Evolutionary conservation across 2,888 invertebrate species (phyloP).

Genomic region (Agelastica alni): DNA sequence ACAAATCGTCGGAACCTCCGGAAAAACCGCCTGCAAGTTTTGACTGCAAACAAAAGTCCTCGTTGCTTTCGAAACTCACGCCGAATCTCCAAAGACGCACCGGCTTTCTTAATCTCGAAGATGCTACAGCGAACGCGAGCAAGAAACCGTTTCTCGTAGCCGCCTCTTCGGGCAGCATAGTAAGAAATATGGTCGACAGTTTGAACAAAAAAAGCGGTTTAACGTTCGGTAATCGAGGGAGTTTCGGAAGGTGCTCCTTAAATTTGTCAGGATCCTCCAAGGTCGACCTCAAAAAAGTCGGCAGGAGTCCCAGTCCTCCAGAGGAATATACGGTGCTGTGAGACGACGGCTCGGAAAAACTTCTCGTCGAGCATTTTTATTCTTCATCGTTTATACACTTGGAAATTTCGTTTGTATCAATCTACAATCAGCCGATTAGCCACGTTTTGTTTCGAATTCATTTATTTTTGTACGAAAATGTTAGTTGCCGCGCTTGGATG

Average conservation of each 20-base stretch:
- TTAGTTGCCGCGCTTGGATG: background rate
- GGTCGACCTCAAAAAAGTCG: conserved; percentile 35
- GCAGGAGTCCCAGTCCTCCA: conserved; percentile 33
- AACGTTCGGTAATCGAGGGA: conserved; percentile 44
- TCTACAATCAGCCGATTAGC: too few relatives aligned
- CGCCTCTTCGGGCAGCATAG: conserved; percentile 42
- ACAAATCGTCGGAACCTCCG: background rate
- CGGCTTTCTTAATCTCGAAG: conserved; percentile 30
- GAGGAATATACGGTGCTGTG: conserved; percentile 41
- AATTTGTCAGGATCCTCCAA: conserved; percentile 49
- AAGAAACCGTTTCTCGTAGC: conserved; percentile 23
- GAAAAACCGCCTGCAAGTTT: background rate
- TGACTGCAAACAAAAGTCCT: conserved; percentile 17
- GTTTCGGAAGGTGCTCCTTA: conserved; percentile 52
- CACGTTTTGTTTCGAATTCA: too few relatives aligned
- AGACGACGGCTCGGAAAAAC: background rate
- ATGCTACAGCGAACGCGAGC: background rate
- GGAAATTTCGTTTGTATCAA: too few relatives aligned
- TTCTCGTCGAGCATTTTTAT: background rate
- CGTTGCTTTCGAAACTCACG: conserved; percentile 31
- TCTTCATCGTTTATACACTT: background rate
- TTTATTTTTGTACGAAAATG: background rate
- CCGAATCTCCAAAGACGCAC: conserved; percentile 30
- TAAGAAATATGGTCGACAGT: conserved; percentile 53
- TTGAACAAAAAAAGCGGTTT: conserved; percentile 51